These are phyloP conservation scores for Agelaius tricolor DNA, from an alignment of 2,113 vertebrate genomes.

Conservation along the genomic window DNA sequence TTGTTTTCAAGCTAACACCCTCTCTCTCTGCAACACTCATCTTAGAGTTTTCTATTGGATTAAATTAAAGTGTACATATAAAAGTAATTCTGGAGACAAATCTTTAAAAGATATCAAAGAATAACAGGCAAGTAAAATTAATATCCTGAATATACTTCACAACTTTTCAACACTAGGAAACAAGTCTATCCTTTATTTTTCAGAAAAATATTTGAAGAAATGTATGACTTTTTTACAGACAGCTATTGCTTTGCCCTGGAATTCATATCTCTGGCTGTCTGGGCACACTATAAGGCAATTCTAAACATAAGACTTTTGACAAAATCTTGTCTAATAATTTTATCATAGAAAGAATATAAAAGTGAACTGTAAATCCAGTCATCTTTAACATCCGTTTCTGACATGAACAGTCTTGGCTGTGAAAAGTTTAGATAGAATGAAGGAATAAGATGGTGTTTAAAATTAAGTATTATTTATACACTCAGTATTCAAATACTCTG, in stretches of 20 bases:
- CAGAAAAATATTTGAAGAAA: not conserved
- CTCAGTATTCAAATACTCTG: not conserved
- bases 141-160: not conserved
- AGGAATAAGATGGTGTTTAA: not conserved
- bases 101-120: not conserved
- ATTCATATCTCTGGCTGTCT: not conserved
- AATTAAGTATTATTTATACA: not conserved
- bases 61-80: not conserved
- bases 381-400: not conserved
- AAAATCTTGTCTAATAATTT: not conserved
- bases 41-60: not conserved
- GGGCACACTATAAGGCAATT: not conserved
- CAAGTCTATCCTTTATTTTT: not conserved
- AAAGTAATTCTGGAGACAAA: not conserved
- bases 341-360: not conserved
- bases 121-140: not conserved
- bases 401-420: not conserved
- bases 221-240: not conserved
- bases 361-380: not conserved
- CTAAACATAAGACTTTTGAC: not conserved
- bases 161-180: not conserved
- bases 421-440: not conserved
- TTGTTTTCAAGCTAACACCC: not conserved
- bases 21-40: not conserved
- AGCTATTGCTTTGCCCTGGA: not conserved